phyloP scores from a whole-genome alignment of 2,888 invertebrate genomes.

The Phengaris arion region DNA sequence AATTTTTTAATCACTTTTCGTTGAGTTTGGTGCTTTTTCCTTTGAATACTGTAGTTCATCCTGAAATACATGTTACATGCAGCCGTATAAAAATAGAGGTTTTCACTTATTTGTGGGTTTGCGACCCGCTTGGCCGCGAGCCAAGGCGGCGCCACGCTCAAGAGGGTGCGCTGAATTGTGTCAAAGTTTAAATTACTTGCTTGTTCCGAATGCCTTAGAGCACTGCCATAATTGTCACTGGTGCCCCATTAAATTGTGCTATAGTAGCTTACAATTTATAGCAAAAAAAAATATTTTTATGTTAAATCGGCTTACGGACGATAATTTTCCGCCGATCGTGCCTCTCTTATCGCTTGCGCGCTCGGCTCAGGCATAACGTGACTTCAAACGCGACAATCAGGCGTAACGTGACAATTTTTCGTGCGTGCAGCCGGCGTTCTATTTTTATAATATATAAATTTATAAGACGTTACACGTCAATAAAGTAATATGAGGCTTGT shows the following conservation, averaged over 20 bases:
- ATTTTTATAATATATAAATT: too few relatives aligned
- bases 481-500: background rate
- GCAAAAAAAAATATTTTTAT: background rate
- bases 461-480: too few relatives aligned
- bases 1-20: background rate
- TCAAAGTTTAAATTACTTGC: slow-evolving; percentile 44
- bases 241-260: background rate
- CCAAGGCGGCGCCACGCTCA: slow-evolving; percentile 55
- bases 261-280: background rate
- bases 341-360: too few relatives aligned
- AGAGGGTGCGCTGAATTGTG: slow-evolving; percentile 49
- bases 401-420: too few relatives aligned
- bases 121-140: slow-evolving; percentile 66
- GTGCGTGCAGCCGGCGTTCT: too few relatives aligned
- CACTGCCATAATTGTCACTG: slow-evolving; percentile 2
- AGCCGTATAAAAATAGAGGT: slow-evolving; percentile 44
- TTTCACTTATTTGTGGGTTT: slow-evolving; percentile 53
- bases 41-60: background rate
- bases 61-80: background rate
- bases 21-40: background rate
- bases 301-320: too few relatives aligned
- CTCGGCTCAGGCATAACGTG: too few relatives aligned
- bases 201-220: slow-evolving; percentile 35
- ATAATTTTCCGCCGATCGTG: too few relatives aligned
- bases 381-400: too few relatives aligned